Evolutionary conservation across 2,797 vertebrate species (phyloP).

Genomic region (Pipistrellus pygmaeus): DNA sequence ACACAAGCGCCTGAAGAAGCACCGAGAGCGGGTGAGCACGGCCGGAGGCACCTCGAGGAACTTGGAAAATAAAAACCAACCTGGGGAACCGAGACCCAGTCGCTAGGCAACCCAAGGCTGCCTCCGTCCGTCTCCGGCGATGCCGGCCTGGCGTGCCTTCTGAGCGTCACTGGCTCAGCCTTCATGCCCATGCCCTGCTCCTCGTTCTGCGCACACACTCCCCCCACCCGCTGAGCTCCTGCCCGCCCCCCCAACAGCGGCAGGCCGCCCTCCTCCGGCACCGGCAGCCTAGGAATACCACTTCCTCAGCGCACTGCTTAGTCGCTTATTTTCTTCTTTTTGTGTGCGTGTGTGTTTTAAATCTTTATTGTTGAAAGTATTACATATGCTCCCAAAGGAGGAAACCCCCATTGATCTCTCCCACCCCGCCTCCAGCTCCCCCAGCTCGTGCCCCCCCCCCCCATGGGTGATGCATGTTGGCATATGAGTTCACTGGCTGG

Average conservation of each 20-base stretch:
- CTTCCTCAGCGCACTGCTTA: background rate
- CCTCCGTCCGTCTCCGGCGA: background rate
- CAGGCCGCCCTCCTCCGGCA: background rate
- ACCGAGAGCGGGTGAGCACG: background rate
- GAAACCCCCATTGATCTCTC: no score
- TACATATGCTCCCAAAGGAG: no score
- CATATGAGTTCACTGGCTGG: no score
- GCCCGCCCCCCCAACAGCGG: no score
- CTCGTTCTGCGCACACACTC: background rate
- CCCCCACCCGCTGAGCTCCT: background rate
- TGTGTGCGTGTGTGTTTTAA: no score
- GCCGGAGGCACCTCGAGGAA: background rate
- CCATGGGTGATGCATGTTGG: no score
- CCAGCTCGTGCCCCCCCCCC: no score
- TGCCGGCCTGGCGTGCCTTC: background rate
- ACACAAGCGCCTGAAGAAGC: background rate
- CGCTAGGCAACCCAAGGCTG: background rate
- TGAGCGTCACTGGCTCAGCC: background rate
- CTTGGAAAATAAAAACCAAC: slow-evolving; percentile 4
- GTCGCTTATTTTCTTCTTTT: no score
- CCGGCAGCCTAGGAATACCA: background rate
- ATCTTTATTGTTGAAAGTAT: no score
- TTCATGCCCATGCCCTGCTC: background rate
- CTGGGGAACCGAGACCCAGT: background rate
- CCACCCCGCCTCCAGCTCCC: no score